Evolutionary conservation across 2,797 vertebrate genomes (phyloP).

Genomic region (Pseudopleuronectes americanus): DNA sequence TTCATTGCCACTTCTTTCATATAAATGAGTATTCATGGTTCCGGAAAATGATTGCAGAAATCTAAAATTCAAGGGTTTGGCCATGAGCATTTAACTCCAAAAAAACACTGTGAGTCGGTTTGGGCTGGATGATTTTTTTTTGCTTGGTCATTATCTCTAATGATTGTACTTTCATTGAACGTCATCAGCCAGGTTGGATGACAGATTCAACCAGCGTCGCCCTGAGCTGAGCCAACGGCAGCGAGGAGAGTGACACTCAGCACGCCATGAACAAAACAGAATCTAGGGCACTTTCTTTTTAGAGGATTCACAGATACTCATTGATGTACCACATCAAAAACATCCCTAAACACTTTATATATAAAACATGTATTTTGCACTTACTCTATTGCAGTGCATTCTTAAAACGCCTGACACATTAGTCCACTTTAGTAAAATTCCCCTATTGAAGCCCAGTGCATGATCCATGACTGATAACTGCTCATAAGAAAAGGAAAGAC

Average conservation of each 20-base stretch:
- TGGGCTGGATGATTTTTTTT: background rate
- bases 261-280: slow-evolving; percentile 54
- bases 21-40: slow-evolving; percentile 29
- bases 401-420: slow-evolving; percentile 16
- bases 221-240: slow-evolving; percentile 46
- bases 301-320: slow-evolving; percentile 28
- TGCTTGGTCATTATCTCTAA: slow-evolving; percentile 27
- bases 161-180: slow-evolving; percentile 4
- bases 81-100: slow-evolving; percentile 1
- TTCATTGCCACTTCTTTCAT: slow-evolving; percentile 29
- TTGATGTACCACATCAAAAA: slow-evolving; percentile 44
- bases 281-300: slow-evolving; percentile 54
- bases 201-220: slow-evolving; percentile 19
- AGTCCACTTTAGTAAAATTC: slow-evolving; percentile 1
- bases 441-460: slow-evolving; percentile 16
- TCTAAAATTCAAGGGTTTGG: slow-evolving; percentile 31
- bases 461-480: slow-evolving; percentile 42
- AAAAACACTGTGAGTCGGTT: background rate
- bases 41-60: slow-evolving; percentile 29
- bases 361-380: slow-evolving; percentile 21
- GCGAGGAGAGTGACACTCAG: slow-evolving; percentile 37
- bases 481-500: slow-evolving; percentile 38
- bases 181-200: slow-evolving; percentile 21
- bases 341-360: slow-evolving; percentile 30
- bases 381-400: slow-evolving; percentile 15